phyloP scores from a whole-genome alignment of 2,888 invertebrate genomes.

The Theodoxus fluviatilis region DNA sequence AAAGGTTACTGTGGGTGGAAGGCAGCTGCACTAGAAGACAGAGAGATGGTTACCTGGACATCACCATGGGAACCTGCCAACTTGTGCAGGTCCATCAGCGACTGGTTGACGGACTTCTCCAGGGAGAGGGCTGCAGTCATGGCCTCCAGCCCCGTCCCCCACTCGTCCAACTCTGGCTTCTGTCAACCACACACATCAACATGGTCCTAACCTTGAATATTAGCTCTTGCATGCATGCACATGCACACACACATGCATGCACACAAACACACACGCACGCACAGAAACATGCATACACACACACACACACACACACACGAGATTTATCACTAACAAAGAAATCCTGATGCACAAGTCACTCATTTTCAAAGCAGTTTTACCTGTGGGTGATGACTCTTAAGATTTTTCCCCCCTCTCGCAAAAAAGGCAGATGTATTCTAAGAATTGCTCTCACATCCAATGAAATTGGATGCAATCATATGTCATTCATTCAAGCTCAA shows the following conservation, averaged over 20 bases:
- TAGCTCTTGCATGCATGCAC: background rate
- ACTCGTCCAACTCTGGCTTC: slow-evolving; percentile 70
- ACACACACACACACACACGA: too few relatives aligned
- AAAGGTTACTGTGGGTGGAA: background rate
- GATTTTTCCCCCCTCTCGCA: too few relatives aligned
- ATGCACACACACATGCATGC: background rate
- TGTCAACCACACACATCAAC: slow-evolving; percentile 29
- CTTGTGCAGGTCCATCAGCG: slow-evolving; percentile 74
- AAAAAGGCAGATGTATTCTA: too few relatives aligned
- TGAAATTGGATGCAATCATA: too few relatives aligned
- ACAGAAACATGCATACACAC: too few relatives aligned
- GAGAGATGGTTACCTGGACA: slow-evolving; percentile 68
- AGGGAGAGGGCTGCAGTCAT: slow-evolving; percentile 77
- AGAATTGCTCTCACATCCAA: too few relatives aligned
- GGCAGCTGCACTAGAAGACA: background rate
- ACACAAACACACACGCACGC: background rate
- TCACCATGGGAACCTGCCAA: slow-evolving; percentile 74
- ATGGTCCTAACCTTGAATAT: background rate
- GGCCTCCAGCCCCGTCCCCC: slow-evolving; percentile 76
- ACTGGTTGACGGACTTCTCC: slow-evolving; percentile 81
- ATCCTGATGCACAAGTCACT: too few relatives aligned
- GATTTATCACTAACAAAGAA: too few relatives aligned
- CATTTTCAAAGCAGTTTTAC: too few relatives aligned
- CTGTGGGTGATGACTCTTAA: too few relatives aligned
- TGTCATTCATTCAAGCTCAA: too few relatives aligned